Evolutionary conservation across 2,797 vertebrate genomes (phyloP), one percentile per base, ranked within the genome.

Genomic region (Scolopax rusticola): DNA sequence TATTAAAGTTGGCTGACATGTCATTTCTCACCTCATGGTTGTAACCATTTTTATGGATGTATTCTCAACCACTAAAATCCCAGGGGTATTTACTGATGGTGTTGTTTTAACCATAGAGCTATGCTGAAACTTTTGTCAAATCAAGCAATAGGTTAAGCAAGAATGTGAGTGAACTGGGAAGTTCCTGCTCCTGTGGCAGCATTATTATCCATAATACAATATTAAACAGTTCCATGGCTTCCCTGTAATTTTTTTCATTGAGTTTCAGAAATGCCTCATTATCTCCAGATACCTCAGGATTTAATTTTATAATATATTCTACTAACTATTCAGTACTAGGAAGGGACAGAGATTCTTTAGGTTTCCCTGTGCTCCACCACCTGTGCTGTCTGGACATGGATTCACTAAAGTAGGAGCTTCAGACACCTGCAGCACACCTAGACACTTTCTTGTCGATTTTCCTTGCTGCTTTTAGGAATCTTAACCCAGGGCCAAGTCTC

Each of bases 1-100:
- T 93, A 64, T 64, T 88, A 50, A 90, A 91, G 21, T 70, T 89
- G 48, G 13, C 67, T 94, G 64, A 91, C 65, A 78, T 63, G 33
- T 60, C 4, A n/a, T 74, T 97, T 94, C 85, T 82, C 19, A 67
- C 53, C 41, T 88, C 63, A 30, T 82, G 24, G 12, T 67, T 91
- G 17, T 89, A 79, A 82, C 32, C 30, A 28, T n/a, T 60, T 91
- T 59, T 68, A 60, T 53, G 65, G 3, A 2, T 74, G 27, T 53
- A 54, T 36, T 84, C 45, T 61, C 45, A 75, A 24, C 18, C 33
- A 38, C 36, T 84, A 38, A 87, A 93, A 96, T 80, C 32, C 50
- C n/a, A 32, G 59, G 7, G 9, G 56, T 60, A 21, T 77, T 87
- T 92, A 59, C n/a, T 74, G 21, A 56, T 68, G 45, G 10, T 60